Evolutionary conservation across 2,113 vertebrate genomes (phyloP).

Genomic region (Malurus elegans): DNA sequence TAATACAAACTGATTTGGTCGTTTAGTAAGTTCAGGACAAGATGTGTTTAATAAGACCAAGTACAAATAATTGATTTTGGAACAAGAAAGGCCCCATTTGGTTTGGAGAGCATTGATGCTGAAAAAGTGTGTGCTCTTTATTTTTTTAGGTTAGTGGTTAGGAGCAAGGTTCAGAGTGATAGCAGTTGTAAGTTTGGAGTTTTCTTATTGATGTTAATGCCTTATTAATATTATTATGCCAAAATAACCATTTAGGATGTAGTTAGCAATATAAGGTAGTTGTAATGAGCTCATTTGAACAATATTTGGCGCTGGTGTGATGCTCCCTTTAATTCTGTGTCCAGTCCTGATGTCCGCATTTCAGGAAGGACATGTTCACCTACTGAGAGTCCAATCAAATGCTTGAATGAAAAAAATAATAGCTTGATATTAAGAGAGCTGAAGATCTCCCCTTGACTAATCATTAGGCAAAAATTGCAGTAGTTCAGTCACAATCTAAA

Average conservation of each 20-base stretch:
- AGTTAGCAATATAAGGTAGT: not conserved
- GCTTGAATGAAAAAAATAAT: not conserved
- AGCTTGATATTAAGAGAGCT: not conserved
- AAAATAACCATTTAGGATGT: not conserved
- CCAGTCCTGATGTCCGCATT: not conserved
- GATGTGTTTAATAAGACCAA: not conserved
- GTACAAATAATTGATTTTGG: not conserved
- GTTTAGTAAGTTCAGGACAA: not conserved
- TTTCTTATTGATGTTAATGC: not conserved
- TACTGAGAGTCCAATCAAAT: not conserved
- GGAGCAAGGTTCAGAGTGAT: not conserved
- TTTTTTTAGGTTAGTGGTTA: not conserved
- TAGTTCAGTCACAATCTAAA: not conserved
- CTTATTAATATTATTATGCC: not conserved
- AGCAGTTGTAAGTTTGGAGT: not conserved
- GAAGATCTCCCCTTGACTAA: not conserved
- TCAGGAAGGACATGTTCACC: not conserved
- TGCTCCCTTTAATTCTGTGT: not conserved
- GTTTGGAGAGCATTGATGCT: not conserved
- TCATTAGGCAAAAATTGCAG: not conserved
- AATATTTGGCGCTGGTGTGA: not conserved
- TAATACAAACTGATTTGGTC: not conserved
- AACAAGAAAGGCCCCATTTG: not conserved
- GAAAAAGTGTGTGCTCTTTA: not conserved
- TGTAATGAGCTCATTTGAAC: not conserved